Conservation (phyloP, 2,888 invertebrate species). For the Tenthredo livida region DNA sequence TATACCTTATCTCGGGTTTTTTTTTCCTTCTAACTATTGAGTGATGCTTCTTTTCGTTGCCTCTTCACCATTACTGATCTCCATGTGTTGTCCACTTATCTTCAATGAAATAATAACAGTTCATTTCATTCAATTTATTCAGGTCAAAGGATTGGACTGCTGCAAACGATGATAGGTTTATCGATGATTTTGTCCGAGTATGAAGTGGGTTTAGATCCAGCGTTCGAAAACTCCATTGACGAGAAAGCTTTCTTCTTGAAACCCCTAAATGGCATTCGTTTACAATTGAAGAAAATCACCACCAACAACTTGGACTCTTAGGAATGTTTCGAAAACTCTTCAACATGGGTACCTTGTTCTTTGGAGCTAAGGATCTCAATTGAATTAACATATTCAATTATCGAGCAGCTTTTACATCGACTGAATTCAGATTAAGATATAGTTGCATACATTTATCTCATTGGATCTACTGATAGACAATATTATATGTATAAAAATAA, state of each 20-base stretch:
- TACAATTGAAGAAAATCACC: conserved; percentile 9
- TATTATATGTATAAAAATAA: too few species aligned
- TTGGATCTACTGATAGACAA: too few species aligned
- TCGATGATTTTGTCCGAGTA: conserved; percentile 66
- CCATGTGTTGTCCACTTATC: background rate
- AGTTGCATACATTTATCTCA: too few species aligned
- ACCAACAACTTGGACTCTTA: background rate
- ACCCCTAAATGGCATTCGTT: background rate
- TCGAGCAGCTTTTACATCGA: too few species aligned
- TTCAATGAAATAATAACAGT: background rate
- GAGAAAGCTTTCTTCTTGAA: background rate
- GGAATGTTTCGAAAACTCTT: background rate
- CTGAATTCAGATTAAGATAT: too few species aligned
- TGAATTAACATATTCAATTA: too few species aligned
- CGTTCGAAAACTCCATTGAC: background rate
- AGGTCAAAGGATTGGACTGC: conserved; percentile 66
- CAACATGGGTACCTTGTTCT: too few species aligned
- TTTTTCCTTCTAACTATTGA: background rate
- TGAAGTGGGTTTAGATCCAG: conserved; percentile 63
- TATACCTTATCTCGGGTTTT: background rate
- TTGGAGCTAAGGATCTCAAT: too few species aligned
- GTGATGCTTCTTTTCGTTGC: background rate
- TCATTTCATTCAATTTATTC: background rate
- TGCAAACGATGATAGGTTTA: conserved; percentile 66
- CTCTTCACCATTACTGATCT: background rate